These are phyloP conservation scores for Scaptomyza polygonia DNA, from an alignment of 2,888 invertebrate genomes.

Conservation along the genomic window DNA sequence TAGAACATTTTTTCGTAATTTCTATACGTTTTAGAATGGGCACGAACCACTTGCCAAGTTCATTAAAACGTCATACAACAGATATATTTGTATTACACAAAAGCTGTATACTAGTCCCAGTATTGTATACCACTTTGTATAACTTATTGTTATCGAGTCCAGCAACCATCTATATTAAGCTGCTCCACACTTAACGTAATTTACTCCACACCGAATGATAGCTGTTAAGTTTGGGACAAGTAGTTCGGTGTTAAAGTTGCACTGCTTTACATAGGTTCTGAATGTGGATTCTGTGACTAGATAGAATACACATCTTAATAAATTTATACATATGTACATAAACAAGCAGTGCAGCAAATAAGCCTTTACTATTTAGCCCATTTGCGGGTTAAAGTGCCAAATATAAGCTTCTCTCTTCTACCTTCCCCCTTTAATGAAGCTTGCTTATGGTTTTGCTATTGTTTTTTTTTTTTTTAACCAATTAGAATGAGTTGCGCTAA, in stretches of 20 bases:
- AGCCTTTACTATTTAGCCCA: no score
- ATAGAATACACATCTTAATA: neutral
- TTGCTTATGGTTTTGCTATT: neutral
- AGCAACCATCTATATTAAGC: neutral
- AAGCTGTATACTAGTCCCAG: constrained; percentile 5
- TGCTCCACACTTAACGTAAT: neutral
- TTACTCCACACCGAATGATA: neutral
- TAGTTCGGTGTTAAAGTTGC: constrained; percentile 10
- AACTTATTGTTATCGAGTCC: neutral
- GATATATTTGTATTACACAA: neutral
- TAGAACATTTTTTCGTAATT: neutral
- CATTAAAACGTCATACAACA: neutral
- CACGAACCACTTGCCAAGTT: neutral
- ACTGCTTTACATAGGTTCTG: neutral
- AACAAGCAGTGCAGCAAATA: neutral
- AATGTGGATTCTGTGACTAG: constrained; percentile 9
- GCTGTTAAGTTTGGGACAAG: constrained; percentile 39
- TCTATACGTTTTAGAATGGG: neutral
- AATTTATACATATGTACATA: neutral
- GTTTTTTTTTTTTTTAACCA: neutral
- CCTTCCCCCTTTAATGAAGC: neutral
- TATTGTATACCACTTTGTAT: constrained; percentile 11
- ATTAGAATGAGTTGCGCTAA: neutral
- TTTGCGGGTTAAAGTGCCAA: neutral
- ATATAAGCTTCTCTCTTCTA: neutral